Evolutionary conservation across 2,888 invertebrate species (phyloP).

Genomic region (Ichneumoninae sp.): DNA sequence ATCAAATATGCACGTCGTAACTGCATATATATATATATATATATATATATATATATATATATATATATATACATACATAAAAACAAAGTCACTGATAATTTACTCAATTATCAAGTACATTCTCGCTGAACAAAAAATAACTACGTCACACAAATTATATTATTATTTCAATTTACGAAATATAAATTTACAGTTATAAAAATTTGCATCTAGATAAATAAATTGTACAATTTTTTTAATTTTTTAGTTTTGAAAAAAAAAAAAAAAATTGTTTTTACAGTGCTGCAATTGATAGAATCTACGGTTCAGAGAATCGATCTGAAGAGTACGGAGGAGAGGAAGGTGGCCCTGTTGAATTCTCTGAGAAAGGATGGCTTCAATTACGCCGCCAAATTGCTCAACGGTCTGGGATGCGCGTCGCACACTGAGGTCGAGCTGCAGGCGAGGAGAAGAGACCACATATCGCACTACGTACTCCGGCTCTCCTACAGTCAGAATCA

Average conservation of each 20-base stretch:
- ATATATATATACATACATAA: too few species aligned
- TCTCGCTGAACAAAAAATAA: too few species aligned
- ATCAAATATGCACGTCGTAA: too few species aligned
- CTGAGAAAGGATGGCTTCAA: conserved; percentile 89
- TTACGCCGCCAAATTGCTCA: conserved; percentile 87
- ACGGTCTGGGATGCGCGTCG: conserved; percentile 85
- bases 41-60: too few species aligned
- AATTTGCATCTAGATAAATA: too few species aligned
- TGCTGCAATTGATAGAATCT: conserved; percentile 91
- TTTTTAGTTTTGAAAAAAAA: not conserved
- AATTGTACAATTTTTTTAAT: not conserved
- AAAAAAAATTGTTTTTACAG: conserved; percentile 75
- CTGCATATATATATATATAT: too few species aligned
- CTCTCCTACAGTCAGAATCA: conserved; percentile 95
- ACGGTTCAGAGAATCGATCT: conserved; percentile 87
- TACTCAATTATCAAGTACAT: too few species aligned
- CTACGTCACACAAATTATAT: too few species aligned
- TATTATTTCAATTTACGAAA: too few species aligned
- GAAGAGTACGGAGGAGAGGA: conserved; percentile 89
- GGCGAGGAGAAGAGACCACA: conserved; percentile 91
- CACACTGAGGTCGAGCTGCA: conserved; percentile 87
- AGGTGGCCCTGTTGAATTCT: conserved; percentile 87
- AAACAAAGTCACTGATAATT: too few species aligned
- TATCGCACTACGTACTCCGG: conserved; percentile 97
- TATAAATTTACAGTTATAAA: too few species aligned